Percentiles rank a stretch among this genome's conserved stretches.
Conservation (phyloP, 2,888 invertebrate genomes). For the Zaprionus lineosus region DNA sequence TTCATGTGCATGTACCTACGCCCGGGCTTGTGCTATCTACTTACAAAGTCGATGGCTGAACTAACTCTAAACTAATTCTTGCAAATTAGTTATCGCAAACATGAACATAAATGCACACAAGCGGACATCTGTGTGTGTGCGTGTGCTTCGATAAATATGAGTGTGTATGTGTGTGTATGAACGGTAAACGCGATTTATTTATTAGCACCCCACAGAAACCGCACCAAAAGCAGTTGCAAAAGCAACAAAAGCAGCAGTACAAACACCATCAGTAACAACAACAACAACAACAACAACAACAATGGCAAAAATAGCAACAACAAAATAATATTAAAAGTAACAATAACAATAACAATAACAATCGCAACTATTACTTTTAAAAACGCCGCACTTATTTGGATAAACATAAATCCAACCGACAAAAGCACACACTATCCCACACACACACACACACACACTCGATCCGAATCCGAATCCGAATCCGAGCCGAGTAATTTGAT, state of each 20-base stretch:
- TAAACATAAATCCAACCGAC: constrained; percentile 59
- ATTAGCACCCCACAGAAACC: constrained; percentile 73
- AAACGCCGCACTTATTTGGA: constrained; percentile 74
- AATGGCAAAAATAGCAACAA: constrained; percentile 13
- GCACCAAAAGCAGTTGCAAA: constrained; percentile 45
- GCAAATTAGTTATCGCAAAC: too few relatives aligned
- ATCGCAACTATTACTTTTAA: constrained; percentile 58
- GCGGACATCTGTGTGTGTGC: constrained; percentile 1
- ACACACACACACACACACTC: constrained; percentile 19
- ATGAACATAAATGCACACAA: neutral
- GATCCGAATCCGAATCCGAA: constrained; percentile 21
- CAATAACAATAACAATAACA: constrained; percentile 15
- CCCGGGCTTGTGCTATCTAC: neutral
- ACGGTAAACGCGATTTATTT: constrained; percentile 73
- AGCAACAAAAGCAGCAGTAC: constrained; percentile 14
- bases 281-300: constrained; percentile 21
- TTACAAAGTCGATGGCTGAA: constrained; percentile 17
- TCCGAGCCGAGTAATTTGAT: constrained; percentile 62
- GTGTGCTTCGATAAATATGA: neutral
- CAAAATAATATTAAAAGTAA: constrained; percentile 8
- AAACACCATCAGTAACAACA: too few relatives aligned
- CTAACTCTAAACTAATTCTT: constrained; percentile 15
- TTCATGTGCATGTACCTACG: neutral
- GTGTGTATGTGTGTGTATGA: constrained; percentile 7
- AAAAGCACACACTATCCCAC: constrained; percentile 47